Conservation (phyloP, 2,113 vertebrate species). For the Maccullochella peelii region DNA sequence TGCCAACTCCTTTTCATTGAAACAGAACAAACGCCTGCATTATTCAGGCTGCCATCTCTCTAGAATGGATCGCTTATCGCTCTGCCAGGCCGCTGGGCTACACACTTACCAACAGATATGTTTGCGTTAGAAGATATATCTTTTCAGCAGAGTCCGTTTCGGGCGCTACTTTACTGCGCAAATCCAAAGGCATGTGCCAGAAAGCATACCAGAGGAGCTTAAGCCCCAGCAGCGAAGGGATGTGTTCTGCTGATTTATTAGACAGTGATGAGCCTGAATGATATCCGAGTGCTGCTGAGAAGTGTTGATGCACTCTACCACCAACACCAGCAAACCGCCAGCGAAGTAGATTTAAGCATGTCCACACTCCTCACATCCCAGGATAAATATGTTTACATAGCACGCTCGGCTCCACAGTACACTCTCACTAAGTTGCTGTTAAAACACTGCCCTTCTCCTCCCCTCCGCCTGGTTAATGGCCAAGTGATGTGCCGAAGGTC, state of each 20-base stretch:
- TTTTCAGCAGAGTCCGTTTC: conserved; percentile 43
- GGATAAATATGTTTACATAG: conserved; percentile 65
- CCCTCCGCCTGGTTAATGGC: conserved; percentile 62
- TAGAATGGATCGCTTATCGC: conserved; percentile 52
- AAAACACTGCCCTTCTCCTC: conserved; percentile 39
- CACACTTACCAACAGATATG: conserved; percentile 61
- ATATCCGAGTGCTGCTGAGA: conserved; percentile 40
- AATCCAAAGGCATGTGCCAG: conserved; percentile 37
- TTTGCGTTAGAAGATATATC: conserved; percentile 48
- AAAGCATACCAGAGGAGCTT: conserved; percentile 34
- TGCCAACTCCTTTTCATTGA: conserved; percentile 78
- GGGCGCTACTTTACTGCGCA: conserved; percentile 14
- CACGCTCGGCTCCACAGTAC: conserved; percentile 32
- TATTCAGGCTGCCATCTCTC: conserved; percentile 73
- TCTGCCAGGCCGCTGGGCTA: conserved; percentile 59
- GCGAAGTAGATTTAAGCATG: conserved; percentile 40
- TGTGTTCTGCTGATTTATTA: conserved; percentile 48
- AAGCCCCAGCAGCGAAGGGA: conserved; percentile 28
- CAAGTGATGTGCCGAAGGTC: conserved; percentile 70
- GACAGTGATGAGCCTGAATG: conserved; percentile 39
- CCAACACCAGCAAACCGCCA: conserved; percentile 12
- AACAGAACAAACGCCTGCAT: conserved; percentile 74
- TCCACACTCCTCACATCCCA: conserved; percentile 39
- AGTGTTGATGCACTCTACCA: conserved; percentile 39
- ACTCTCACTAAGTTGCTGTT: conserved; percentile 64